Conservation (phyloP, 35 echinoderm and acorn worm genomes). For the Lytechinus variegatus region DNA sequence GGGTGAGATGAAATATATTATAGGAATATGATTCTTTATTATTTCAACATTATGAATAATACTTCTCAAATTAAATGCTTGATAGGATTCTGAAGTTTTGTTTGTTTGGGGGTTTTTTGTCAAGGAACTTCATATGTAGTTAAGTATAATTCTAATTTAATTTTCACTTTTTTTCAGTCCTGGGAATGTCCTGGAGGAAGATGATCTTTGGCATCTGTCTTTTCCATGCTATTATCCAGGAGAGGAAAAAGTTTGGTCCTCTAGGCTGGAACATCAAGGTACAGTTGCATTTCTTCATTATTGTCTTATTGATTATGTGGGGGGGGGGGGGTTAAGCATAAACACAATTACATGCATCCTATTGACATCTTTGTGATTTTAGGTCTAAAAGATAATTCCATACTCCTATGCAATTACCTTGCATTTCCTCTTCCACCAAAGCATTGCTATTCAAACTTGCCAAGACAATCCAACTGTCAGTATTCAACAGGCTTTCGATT, state of each 20-base stretch:
- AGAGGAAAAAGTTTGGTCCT: slow-evolving; percentile 99
- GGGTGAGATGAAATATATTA: too few species aligned
- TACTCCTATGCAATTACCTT: not conserved
- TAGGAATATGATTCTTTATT: too few species aligned
- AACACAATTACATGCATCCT: not conserved
- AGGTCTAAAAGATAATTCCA: not conserved
- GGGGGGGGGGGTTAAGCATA: too few species aligned
- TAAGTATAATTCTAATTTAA: not conserved
- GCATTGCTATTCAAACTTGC: too few species aligned
- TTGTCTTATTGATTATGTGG: not conserved
- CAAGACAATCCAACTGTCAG: too few species aligned
- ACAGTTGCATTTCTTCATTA: not conserved
- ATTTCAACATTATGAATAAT: too few species aligned
- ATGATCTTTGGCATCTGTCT: slow-evolving; percentile 95
- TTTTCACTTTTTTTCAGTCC: slow-evolving; percentile 66
- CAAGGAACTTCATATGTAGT: not conserved
- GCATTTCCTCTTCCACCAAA: too few species aligned
- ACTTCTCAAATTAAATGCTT: too few species aligned
- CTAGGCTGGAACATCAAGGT: slow-evolving; percentile 99
- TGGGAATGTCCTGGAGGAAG: slow-evolving; percentile 95
- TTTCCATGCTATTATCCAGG: slow-evolving; percentile 99
- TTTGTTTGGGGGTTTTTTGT: not conserved
- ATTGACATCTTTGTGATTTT: not conserved
- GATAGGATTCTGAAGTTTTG: too few species aligned
- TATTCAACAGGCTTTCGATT: too few species aligned